Conservation (phyloP, 1,140 invertebrate genomes). For the Drosophila busckii region DNA sequence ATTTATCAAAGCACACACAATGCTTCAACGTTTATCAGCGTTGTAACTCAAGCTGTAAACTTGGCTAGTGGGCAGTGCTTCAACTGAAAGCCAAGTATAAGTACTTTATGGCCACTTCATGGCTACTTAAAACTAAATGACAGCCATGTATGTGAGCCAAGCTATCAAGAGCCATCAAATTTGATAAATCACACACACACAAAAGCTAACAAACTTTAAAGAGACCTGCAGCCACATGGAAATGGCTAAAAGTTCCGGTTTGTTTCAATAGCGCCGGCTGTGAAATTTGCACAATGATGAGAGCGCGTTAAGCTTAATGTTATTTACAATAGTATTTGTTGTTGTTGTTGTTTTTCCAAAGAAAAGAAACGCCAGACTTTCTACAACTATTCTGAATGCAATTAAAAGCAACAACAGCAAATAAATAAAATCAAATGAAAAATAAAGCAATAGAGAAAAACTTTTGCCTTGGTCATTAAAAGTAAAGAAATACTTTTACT, state of each 20-base stretch:
- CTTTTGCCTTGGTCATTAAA: conserved; percentile 52
- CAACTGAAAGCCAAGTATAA: no score
- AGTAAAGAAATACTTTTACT: conserved; percentile 65
- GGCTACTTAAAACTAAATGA: no score
- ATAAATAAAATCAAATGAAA: conserved; percentile 8
- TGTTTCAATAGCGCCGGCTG: conserved; percentile 21
- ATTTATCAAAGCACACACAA: no score
- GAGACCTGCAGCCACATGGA: conserved; percentile 7
- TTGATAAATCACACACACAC: conserved; percentile 52
- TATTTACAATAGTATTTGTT: conserved; percentile 44
- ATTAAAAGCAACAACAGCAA: conserved; percentile 45
- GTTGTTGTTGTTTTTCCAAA: conserved; percentile 34
- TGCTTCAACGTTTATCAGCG: no score
- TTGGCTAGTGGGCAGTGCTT: no score
- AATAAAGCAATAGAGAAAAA: conserved; percentile 18
- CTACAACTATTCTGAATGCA: conserved; percentile 38
- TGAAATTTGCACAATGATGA: conserved; percentile 50
- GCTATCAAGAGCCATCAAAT: no score
- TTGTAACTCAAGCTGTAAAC: no score
- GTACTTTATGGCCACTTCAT: no score
- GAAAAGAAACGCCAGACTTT: conserved; percentile 63
- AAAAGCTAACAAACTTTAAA: conserved; percentile 15
- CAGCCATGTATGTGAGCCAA: no score
- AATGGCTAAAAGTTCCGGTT: conserved; percentile 49
- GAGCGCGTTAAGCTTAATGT: conserved; percentile 41